Evolutionary conservation across 2,888 invertebrate species (phyloP), one percentile per base, ranked within the genome.

Genomic region (Drosophila nigricruria): DNA sequence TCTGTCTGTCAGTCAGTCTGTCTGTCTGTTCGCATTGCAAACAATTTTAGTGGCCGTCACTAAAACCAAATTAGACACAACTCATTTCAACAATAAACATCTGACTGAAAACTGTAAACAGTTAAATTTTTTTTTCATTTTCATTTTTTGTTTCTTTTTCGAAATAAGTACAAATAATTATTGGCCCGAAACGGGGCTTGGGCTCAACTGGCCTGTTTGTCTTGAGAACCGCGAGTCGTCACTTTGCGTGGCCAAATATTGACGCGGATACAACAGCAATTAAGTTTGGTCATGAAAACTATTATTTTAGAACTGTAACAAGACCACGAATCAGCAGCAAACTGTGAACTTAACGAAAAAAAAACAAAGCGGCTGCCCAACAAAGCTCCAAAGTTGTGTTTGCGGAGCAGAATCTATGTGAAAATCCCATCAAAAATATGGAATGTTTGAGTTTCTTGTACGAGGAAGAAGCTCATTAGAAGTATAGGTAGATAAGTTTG

Each of bases 251-350:
- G 6, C 20, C 54, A 80, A 87, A 87, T 87, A 87, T 87, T 87
- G 71, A 67, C 56, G 54, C 74, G 75, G 88, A 82, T 77, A 77
- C 77, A 86, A 86, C 61, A 88, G 61, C 78, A 80, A 88, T 86
- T 88, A 87, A 83, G 36, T 68, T 69, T 73, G 73, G 72, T 79
- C 72, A 73, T 67, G 76, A 79, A 67, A 76, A 70, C 23, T 52
- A 34, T 56, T 70, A 74, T 72, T 74, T 76, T 77, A 88, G 86
- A 86, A 86, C 81, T 76, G 84, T 71, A 72, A 70, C 65, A 65
- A 64, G 54, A 30, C 52, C 62, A 25, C 43, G 14, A 49, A 36
- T 57, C 59, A 54, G 50, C 68, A 71, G 36, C 56, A 70, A 45
- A 53, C 45, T 52, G 50, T 36, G 49, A 62, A 60, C 47, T 43